These are phyloP conservation scores for Plestiodon gilberti DNA, from an alignment of 2,113 vertebrate species.

Conservation along the genomic window DNA sequence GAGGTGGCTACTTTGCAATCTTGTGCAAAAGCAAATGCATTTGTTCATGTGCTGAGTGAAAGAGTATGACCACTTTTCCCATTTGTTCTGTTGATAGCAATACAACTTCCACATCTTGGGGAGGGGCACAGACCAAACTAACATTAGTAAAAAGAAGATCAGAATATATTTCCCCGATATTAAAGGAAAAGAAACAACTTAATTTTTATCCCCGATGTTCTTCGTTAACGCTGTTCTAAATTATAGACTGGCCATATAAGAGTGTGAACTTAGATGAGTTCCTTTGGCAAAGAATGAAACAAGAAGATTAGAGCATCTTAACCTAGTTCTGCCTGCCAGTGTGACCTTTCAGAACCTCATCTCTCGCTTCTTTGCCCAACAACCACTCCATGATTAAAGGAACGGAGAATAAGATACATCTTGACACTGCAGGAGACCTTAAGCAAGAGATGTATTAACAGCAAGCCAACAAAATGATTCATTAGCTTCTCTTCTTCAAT, in stretches of 20 bases:
- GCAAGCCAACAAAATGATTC: constrained; percentile 71
- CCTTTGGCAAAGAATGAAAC: constrained; percentile 16
- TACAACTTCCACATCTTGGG: background rate
- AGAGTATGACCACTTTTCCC: background rate
- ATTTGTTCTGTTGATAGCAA: background rate
- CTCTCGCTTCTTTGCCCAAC: constrained; percentile 29
- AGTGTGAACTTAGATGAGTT: background rate
- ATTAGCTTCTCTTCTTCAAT: constrained; percentile 71
- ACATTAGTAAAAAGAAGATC: background rate
- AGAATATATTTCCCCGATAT: background rate
- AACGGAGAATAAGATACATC: constrained; percentile 30
- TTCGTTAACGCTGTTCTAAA: background rate
- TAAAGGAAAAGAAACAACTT: background rate
- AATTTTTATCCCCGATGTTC: background rate
- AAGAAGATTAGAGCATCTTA: constrained; percentile 5
- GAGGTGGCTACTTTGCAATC: background rate
- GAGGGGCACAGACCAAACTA: background rate
- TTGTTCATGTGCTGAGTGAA: background rate
- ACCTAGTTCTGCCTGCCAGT: background rate
- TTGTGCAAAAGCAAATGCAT: background rate
- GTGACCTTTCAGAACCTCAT: constrained; percentile 8
- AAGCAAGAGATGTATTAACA: constrained; percentile 71
- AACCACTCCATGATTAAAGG: constrained; percentile 30
- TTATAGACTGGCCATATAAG: background rate
- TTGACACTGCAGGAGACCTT: constrained; percentile 58